Evolutionary conservation across 2,113 vertebrate species (phyloP).

Genomic region (Sclerurus mexicanus): DNA sequence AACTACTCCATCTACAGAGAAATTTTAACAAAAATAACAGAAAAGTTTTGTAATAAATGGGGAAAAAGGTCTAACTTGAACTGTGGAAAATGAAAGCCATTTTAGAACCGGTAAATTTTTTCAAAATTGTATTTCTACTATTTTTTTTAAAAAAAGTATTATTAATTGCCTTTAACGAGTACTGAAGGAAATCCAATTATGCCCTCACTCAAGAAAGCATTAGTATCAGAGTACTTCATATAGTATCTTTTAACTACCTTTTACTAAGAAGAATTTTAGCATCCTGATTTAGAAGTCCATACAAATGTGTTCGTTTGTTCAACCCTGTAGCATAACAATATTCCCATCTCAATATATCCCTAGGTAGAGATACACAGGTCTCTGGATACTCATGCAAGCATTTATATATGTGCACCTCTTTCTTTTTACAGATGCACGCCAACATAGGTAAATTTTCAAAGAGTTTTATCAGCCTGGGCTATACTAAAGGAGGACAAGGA

Average conservation of each 20-base stretch:
- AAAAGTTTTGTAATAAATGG: not conserved
- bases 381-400: not conserved
- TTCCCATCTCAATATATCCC: not conserved
- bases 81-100: not conserved
- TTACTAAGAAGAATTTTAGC: not conserved
- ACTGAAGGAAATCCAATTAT: not conserved
- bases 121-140: not conserved
- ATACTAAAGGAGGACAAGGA: not conserved
- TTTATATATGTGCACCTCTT: not conserved
- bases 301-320: not conserved
- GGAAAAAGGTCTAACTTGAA: not conserved
- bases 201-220: not conserved
- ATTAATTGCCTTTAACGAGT: not conserved
- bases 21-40: not conserved
- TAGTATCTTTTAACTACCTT: not conserved
- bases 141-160: not conserved
- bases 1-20: not conserved
- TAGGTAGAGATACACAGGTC: not conserved
- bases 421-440: not conserved
- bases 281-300: not conserved
- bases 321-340: not conserved
- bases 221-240: not conserved
- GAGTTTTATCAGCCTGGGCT: not conserved
- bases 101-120: not conserved
- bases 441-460: not conserved